Evolutionary conservation across 1,140 invertebrate species (phyloP), one percentile per base, ranked within the genome.

Genomic region (Doryteuthis pealeii): DNA sequence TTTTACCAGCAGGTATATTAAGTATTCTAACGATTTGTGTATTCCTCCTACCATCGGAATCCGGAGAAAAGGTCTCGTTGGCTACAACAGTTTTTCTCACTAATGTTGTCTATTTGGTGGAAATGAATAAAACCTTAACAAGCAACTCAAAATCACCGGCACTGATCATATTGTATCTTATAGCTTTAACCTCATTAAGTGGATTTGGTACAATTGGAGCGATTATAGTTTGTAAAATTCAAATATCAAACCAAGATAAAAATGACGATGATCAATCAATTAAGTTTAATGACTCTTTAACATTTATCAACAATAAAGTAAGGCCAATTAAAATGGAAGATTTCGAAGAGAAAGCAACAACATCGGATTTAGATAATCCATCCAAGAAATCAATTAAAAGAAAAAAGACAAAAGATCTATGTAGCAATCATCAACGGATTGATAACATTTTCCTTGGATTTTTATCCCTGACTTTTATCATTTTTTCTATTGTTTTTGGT

Each of bases 41-140:
- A 77, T 99, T 99, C 90, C 97, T 96, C 72, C 91, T 99, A 86
- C 97, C 97, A 82, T 96, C 96, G 77, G 97, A 99, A 89, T 98
- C 96, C 75, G 97, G 97, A 87, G 97, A 99, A 91, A 99, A 99
- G 89, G 92, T 99, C 79, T 97, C 96, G 81, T 91, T 99, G 90
- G 96, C 96, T 79, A 94, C 98, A 88, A 98, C 89, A 15, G 85
- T 89, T 10, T 73, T 81, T 67, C 67, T 81, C 49, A 76, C 80
- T 3, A 67, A 79, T 58, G 76, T 78, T 22, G 78, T 81, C 28
- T 79, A 62, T 62, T 28, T 62, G 18, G 54, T 62, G 5, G 54
- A 62, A 62, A 62, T 62, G 22, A 18, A 62, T 22, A 62, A 62
- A 62, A 22, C 18, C 6, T n/a, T 28, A 22, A 22, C 10, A 5